Evolutionary conservation across 2,797 vertebrate species (phyloP).

Genomic region (Morelia viridis): DNA sequence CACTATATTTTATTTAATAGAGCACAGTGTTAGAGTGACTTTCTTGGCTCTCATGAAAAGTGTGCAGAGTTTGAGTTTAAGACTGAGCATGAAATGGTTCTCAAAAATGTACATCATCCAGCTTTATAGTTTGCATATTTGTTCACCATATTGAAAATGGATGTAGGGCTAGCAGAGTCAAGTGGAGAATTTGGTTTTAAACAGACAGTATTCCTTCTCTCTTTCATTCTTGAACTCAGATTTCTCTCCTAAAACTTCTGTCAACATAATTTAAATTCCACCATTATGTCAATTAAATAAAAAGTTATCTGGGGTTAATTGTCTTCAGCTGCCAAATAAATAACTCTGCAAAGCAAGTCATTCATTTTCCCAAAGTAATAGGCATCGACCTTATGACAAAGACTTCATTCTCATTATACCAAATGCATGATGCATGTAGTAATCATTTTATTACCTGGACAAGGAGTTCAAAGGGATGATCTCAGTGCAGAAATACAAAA

Average conservation of each 20-base stretch:
- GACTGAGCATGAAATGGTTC: not conserved
- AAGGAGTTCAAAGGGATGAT: conserved; percentile 31
- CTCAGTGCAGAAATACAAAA: conserved; percentile 8
- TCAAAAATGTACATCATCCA: not conserved
- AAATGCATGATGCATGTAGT: conserved; percentile 56
- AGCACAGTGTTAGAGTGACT: not conserved
- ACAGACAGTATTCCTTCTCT: not conserved
- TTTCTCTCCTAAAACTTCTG: not conserved
- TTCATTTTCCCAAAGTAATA: conserved; percentile 54
- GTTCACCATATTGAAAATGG: not conserved
- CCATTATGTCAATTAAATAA: conserved; percentile 37
- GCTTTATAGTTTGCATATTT: not conserved
- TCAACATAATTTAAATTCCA: conserved; percentile 35
- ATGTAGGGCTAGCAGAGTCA: not conserved
- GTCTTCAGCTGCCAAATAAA: conserved; percentile 48
- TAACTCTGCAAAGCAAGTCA: conserved; percentile 49
- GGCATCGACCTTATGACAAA: conserved; percentile 52
- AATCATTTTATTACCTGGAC: conserved; percentile 49
- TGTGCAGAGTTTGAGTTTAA: not conserved
- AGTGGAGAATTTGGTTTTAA: not conserved
- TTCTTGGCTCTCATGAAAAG: not conserved
- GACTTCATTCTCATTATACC: conserved; percentile 57
- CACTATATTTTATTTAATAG: not conserved
- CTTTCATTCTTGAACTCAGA: not conserved
- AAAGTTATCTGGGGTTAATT: conserved; percentile 47